Percentiles rank a stretch among this genome's conserved stretches.
phyloP scores from a whole-genome alignment of 2,888 invertebrate species.

The Macrosiphum euphorbiae region DNA sequence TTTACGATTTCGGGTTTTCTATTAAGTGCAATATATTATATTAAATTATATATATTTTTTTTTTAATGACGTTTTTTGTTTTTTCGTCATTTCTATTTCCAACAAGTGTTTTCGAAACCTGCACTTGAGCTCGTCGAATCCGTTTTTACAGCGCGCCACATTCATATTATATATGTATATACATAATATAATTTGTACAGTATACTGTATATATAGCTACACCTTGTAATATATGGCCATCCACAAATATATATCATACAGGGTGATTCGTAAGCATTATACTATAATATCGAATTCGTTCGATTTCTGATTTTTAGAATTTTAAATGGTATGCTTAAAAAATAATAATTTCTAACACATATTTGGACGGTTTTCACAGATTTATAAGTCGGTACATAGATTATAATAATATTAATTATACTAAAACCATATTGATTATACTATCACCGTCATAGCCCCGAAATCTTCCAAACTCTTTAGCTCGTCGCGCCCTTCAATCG shows the following conservation, averaged over 20 bases:
- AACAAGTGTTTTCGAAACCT: conserved; percentile 10
- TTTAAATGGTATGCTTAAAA: too few species aligned
- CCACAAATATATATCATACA: neutral
- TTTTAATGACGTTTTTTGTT: neutral
- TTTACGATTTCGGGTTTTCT: neutral
- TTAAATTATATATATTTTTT: neutral
- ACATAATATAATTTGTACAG: too few species aligned
- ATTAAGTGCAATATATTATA: neutral
- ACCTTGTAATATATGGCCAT: neutral
- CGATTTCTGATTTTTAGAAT: too few species aligned
- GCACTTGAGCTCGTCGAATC: conserved; percentile 32
- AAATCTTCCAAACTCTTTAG: neutral
- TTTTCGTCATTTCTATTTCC: conserved; percentile 4
- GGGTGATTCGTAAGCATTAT: too few species aligned
- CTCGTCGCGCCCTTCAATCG: neutral
- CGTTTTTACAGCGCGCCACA: neutral
- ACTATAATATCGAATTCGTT: too few species aligned
- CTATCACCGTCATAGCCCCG: neutral
- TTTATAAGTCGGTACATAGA: too few species aligned
- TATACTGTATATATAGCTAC: neutral
- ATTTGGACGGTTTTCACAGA: too few species aligned
- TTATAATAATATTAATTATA: too few species aligned
- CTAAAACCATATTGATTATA: too few species aligned
- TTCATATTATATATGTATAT: neutral
- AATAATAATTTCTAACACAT: too few species aligned